Evolutionary conservation across 2,113 vertebrate genomes (phyloP), one percentile per base, ranked within the genome.

Genomic region (Aythya baeri): DNA sequence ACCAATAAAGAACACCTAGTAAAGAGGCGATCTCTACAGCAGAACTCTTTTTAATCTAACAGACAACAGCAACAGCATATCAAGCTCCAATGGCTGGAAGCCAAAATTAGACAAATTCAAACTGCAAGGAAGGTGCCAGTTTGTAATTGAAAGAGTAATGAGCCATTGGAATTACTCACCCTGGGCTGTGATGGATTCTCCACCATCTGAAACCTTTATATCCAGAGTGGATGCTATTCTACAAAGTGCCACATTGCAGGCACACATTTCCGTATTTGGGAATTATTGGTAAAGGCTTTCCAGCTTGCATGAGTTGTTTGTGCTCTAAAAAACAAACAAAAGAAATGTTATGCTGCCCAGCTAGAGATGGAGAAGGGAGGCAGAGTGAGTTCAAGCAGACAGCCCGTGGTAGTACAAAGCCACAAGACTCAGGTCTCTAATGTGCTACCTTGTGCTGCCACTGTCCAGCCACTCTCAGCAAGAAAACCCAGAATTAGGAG

Each of bases 61-160:
- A 88, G 88, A 88, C 76, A 92, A 95, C 95, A 59, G 70, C 31
- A 11, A 95, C 96, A 55, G 70, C 31, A 9, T 65, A 84, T 54
- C 92, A 91, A 81, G 85, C 88, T 68, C 88, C 83, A 95, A 4
- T 63, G 90, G 76, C 90, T 86, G 73, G 57, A 81, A 96, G 91
- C 93, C 92, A 95, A 88, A 92, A 91, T 78, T 61, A 96, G 83
- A 94, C 88, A 90, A 88, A 94, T 95, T 88, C 80, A 75, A 91
- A 75, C 80, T 79, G 76, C 80, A 88, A 78, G 57, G 73, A 95
- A 74, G 79, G 66, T 86, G 88, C 90, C 94, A 93, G 76, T 93
- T 87, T 96, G 90, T 91, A 93, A 96, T 78, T 89, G 94, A 86
- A 96, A 94, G 94, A 95, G 83, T 90, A 96, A 96, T 94, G 93